These are phyloP conservation scores for Solen grandis DNA, from an alignment of 1,140 invertebrate genomes.

Conservation along the genomic window DNA sequence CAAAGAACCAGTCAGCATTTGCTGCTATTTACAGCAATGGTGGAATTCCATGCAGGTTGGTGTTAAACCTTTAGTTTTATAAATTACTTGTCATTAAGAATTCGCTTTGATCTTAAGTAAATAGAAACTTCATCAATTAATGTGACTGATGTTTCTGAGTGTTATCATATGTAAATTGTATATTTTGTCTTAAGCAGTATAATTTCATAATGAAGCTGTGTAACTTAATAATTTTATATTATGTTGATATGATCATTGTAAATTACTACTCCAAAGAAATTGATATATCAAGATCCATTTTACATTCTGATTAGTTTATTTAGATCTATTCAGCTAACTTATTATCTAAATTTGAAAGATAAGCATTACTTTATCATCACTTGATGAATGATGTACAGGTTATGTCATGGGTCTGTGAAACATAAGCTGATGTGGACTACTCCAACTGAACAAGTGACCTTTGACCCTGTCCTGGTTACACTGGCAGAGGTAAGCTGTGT, in stretches of 20 bases:
- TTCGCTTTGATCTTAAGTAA: background rate
- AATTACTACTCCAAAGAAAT: background rate
- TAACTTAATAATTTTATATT: background rate
- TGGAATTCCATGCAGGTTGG: conserved; percentile 77
- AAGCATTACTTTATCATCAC: too few species aligned
- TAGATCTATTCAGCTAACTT: background rate
- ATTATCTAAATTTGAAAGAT: background rate
- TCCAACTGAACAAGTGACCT: conserved; percentile 77
- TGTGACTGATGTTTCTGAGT: background rate
- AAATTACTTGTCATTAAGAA: background rate
- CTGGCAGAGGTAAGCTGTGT: conserved; percentile 79
- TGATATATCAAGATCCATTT: background rate
- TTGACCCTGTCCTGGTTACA: conserved; percentile 79
- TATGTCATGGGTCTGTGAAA: conserved; percentile 81
- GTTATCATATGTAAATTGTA: background rate
- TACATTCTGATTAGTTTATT: background rate
- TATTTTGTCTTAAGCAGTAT: background rate
- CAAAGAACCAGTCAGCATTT: conserved; percentile 75
- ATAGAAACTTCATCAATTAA: background rate
- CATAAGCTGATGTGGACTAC: conserved; percentile 79
- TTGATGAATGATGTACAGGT: conserved; percentile 63
- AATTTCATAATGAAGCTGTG: background rate
- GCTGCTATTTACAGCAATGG: conserved; percentile 77
- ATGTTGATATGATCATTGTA: background rate
- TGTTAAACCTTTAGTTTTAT: background rate